These are phyloP conservation scores for Seira ritae DNA, from an alignment of 2,888 invertebrate species.

Conservation along the genomic window DNA sequence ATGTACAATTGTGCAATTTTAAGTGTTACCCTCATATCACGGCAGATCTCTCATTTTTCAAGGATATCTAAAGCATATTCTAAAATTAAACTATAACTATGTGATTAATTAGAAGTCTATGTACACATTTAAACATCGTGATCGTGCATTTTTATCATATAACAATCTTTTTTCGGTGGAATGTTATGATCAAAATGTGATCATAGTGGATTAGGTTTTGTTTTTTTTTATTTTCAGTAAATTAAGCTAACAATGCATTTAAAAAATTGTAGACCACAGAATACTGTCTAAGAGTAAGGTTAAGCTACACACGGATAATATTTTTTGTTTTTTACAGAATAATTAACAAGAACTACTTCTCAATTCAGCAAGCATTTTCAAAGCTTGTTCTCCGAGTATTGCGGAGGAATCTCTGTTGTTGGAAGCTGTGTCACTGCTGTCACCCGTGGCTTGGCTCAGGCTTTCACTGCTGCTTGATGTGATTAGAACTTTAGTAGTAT, in stretches of 20 bases:
- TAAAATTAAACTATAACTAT: no score
- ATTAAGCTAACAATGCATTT: not conserved
- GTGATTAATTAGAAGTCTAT: no score
- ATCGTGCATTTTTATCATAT: no score
- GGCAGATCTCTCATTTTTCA: no score
- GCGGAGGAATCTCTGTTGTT: conserved; percentile 67
- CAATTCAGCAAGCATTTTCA: conserved; percentile 72
- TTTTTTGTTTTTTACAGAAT: conserved; percentile 39
- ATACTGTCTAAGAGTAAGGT: conserved; percentile 15
- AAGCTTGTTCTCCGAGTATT: conserved; percentile 71
- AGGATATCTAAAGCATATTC: no score
- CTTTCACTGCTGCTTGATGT: conserved; percentile 71
- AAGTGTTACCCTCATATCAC: no score
- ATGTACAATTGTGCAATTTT: no score
- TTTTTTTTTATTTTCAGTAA: no score
- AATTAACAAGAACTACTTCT: conserved; percentile 73
- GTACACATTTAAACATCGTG: no score
- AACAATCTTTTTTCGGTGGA: no score
- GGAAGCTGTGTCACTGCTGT: conserved; percentile 57
- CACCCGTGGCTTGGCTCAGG: conserved; percentile 64
- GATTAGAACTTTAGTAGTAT: conserved; percentile 73
- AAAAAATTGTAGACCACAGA: not conserved
- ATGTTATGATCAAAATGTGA: no score
- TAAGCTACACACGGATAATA: not conserved
- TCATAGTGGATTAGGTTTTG: no score